phyloP scores from a whole-genome alignment of 1,140 invertebrate species.

The Drosophila oshimai region DNA sequence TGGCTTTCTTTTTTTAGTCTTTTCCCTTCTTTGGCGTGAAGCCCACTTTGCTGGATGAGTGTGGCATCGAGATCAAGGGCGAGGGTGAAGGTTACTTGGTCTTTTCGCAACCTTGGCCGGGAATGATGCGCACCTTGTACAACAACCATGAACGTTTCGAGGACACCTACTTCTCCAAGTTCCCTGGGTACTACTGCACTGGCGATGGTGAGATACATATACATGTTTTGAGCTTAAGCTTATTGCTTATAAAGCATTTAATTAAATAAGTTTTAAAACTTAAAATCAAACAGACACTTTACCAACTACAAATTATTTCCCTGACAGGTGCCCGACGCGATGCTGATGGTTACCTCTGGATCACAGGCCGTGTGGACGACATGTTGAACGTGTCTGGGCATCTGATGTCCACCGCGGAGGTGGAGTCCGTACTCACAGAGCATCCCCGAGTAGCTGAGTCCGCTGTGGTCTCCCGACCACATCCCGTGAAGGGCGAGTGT shows the following conservation, averaged over 20 bases:
- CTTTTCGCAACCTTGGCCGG: slow-evolving; percentile 97
- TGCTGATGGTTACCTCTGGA: slow-evolving; percentile 97
- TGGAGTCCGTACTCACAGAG: slow-evolving; percentile 95
- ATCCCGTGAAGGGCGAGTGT: slow-evolving; percentile 97
- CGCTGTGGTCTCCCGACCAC: slow-evolving; percentile 96
- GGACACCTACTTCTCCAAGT: slow-evolving; percentile 97
- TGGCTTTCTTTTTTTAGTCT: slow-evolving; percentile 85
- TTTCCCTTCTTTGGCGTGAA: slow-evolving; percentile 98
- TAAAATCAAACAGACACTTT: too few relatives aligned
- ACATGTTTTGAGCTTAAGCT: not conserved
- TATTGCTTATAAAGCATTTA: too few relatives aligned
- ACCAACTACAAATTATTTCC: not conserved
- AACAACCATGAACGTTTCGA: slow-evolving; percentile 96
- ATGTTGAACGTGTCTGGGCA: slow-evolving; percentile 99
- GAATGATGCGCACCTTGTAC: slow-evolving; percentile 97
- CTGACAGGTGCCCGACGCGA: slow-evolving; percentile 89
- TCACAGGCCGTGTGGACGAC: slow-evolving; percentile 98
- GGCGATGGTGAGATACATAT: slow-evolving; percentile 93
- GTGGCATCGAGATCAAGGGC: slow-evolving; percentile 93
- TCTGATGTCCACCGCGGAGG: slow-evolving; percentile 97
- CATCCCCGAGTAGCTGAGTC: slow-evolving; percentile 94
- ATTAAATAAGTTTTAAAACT: too few relatives aligned
- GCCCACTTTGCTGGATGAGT: slow-evolving; percentile 93
- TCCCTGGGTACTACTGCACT: slow-evolving; percentile 97
- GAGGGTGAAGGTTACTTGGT: slow-evolving; percentile 97